phyloP scores from a whole-genome alignment of 2,888 invertebrate species.

The Tortricodes alternella region DNA sequence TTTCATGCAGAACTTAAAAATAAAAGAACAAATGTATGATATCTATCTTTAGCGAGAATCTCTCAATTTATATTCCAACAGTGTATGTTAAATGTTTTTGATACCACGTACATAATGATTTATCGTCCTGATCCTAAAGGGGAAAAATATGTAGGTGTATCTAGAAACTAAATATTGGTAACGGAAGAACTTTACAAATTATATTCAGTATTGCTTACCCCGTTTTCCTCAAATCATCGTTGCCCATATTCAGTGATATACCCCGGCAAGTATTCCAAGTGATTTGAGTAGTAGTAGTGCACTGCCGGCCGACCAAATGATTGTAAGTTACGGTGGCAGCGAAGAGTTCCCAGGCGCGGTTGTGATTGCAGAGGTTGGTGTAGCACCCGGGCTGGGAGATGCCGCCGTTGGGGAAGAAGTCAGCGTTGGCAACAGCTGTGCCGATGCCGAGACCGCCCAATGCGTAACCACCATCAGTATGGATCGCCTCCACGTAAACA shows the following conservation, averaged over 20 bases:
- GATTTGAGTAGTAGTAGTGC: conserved; percentile 42
- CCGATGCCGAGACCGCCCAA: conserved; percentile 73
- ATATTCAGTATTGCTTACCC: conserved; percentile 44
- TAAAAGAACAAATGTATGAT: no score
- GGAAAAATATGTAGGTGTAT: no score
- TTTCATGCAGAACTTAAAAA: no score
- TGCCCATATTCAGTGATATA: conserved; percentile 46
- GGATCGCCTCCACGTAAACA: conserved; percentile 43
- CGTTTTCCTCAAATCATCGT: conserved; percentile 47
- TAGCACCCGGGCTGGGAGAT: conserved; percentile 53
- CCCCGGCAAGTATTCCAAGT: conserved; percentile 49
- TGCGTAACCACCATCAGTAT: conserved; percentile 49
- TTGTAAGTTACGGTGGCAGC: conserved; percentile 48
- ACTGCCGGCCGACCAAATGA: conserved; percentile 48
- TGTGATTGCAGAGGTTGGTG: conserved; percentile 51
- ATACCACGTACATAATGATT: no score
- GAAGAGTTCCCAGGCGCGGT: conserved; percentile 53
- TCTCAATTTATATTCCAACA: no score
- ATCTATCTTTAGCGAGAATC: no score
- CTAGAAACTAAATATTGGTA: no score
- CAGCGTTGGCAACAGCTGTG: conserved; percentile 72
- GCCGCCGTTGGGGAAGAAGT: conserved; percentile 83
- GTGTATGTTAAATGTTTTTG: no score
- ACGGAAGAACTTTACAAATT: not conserved
- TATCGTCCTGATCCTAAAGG: no score